Evolutionary conservation across 2,113 vertebrate genomes (phyloP).

Genomic region (Notechis scutatus): DNA sequence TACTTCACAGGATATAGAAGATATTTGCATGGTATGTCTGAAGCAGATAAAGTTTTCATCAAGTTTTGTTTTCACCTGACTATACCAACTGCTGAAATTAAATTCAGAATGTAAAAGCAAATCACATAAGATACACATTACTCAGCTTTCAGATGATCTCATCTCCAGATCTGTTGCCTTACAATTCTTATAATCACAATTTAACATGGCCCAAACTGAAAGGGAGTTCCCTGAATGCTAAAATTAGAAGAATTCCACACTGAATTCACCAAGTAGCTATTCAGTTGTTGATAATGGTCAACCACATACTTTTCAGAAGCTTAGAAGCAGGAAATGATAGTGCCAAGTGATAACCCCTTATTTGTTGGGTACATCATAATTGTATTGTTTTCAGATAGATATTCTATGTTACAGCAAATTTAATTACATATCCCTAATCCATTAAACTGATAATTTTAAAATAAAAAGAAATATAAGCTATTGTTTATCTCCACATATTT

Average conservation of each 20-base stretch:
- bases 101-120: not conserved
- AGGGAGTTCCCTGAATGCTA: not conserved
- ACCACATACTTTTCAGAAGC: not conserved
- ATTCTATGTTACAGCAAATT: not conserved
- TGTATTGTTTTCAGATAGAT: not conserved
- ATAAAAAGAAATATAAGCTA: not conserved
- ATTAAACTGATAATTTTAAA: not conserved
- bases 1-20: not conserved
- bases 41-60: not conserved
- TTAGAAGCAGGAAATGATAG: not conserved
- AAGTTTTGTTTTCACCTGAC: not conserved
- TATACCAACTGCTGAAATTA: not conserved
- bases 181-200: not conserved
- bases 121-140: not conserved
- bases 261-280: not conserved
- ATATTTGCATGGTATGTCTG: not conserved
- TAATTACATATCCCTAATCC: not conserved
- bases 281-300: not conserved
- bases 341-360: not conserved
- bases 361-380: not conserved
- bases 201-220: not conserved
- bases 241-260: not conserved
- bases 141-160: not conserved
- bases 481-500: not conserved
- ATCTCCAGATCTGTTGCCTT: not conserved